Base-by-base conservation (phyloP, 2,797 vertebrate species). In the Acipenser oxyrinchus region DNA sequence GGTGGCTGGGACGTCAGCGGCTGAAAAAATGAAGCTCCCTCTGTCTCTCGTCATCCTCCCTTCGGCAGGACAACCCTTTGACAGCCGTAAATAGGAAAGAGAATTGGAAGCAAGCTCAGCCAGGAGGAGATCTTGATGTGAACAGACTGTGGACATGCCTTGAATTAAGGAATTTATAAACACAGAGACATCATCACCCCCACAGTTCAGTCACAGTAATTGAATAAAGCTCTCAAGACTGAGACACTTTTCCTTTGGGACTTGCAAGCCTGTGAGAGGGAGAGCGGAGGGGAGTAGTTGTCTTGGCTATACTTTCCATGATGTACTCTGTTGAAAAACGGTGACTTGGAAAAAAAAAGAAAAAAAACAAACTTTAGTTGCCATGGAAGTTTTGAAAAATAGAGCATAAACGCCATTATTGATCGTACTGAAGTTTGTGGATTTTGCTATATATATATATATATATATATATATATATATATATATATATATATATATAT, bases 241-340 rank as follows among this genome's bases (percentile, higher is more conserved):
- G 74, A 71, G 53, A 66, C 37, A 49, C 74, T 69, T 73, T 48
- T 77, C 79, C 71, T 74, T 70, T 37, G 75, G 76, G 74, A 79
- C 73, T 73, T 73, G 72, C 49, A 67, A 51, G 68, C 73, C 65
- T 65, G 68, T 37, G 23, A 37, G 55, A 71, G 70, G 59, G 78
- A 59, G 79, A 70, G 63, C 62, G 73, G 61, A 70, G 74, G 69
- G 71, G 71, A 51, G 73, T 75, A 81, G 83, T 83, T 18, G 15
- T 18, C 15, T 77, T 82, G 71, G 72, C 53, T 15, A 23, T 12
- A 69, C 70, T 78, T 69, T 77, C 62, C 53, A 74, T 72, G 73
- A 55, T 51, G 37, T 71, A 63, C 65, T 74, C 65, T 81, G 64
- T 72, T 84, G 82, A 82, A 83, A 84, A 88, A 84, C 73, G 18